Evolutionary conservation across 2,113 vertebrate species (phyloP).

Genomic region (Erinaceus europaeus): DNA sequence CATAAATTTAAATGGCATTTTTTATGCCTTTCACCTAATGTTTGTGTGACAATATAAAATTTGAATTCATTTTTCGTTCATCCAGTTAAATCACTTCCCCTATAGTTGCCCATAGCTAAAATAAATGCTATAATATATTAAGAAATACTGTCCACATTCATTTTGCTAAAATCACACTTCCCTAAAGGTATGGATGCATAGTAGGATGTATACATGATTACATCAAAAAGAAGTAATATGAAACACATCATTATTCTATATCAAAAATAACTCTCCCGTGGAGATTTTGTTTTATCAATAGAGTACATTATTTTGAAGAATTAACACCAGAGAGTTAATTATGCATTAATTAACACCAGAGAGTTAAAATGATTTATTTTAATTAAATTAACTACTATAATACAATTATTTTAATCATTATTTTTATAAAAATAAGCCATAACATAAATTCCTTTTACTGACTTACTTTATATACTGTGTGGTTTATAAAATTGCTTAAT

Average conservation of each 20-base stretch:
- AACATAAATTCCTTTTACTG: neutral
- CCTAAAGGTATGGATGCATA: neutral
- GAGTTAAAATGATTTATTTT: too few species aligned
- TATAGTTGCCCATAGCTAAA: slow-evolving; percentile 31
- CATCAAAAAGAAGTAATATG: neutral
- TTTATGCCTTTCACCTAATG: slow-evolving; percentile 5
- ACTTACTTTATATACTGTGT: neutral
- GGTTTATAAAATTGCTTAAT: neutral
- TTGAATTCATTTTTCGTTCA: slow-evolving; percentile 15
- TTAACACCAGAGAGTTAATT: neutral
- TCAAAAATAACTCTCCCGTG: neutral
- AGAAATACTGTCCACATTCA: slow-evolving; percentile 28
- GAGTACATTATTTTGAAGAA: neutral
- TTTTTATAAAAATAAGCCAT: neutral
- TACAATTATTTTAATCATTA: neutral
- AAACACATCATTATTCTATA: neutral
- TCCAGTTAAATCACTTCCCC: slow-evolving; percentile 7
- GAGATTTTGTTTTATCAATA: neutral
- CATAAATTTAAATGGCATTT: slow-evolving; percentile 39
- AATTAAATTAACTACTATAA: too few species aligned
- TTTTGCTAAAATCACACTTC: slow-evolving; percentile 50
- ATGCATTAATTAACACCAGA: too few species aligned
- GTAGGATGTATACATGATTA: neutral
- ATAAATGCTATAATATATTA: slow-evolving; percentile 17
- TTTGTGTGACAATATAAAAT: slow-evolving; percentile 26